Evolutionary conservation across 2,797 vertebrate species (phyloP), one percentile per base, ranked within the genome.

Genomic region (Chaenodraco wilsoni): DNA sequence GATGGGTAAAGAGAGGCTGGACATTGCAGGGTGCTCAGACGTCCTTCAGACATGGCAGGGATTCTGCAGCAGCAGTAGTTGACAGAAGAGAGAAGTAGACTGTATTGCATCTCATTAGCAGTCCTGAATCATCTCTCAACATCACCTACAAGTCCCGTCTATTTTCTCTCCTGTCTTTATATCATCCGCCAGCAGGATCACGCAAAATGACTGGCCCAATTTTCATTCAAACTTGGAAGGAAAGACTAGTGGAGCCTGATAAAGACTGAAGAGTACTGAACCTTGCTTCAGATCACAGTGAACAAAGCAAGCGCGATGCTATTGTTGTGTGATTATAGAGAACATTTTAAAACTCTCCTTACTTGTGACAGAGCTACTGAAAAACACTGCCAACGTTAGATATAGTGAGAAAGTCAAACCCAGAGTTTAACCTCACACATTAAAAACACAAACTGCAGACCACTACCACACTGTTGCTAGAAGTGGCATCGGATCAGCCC

Each of bases 81-180:
- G 73, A 81, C 79, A 60, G 68, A 15, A 40, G 74, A 46, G 65
- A 82, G 69, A 69, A 78, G 46, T 75, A 61, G 59, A 74, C 65
- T 31, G 75, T 37, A 84, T 86, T 82, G 74, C 83, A 75, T 74
- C 79, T 87, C 80, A 76, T 84, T 80, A 84, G 82, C 84, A 76
- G 57, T 66, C 71, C 69, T 55, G 50, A 72, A 85, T 82, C 31
- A 68, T 85, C 56, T 49, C 54, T 83, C 59, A 67, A 15, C 65
- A 64, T 72, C 72, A 63, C 60, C 66, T 48, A 54, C 51, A 61
- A 67, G 13, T 14, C 57, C 45, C 37, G 64, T 65, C 19, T 3
- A 45, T 57, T 64, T 73, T 46, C 51, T 46, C 48, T 17, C 37
- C 23, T 3, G 21, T 27, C 33, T 8, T 57, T 62, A 52, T 57